phyloP scores from a whole-genome alignment of 2,113 vertebrate genomes.

The Urocynchramus pylzowi region DNA sequence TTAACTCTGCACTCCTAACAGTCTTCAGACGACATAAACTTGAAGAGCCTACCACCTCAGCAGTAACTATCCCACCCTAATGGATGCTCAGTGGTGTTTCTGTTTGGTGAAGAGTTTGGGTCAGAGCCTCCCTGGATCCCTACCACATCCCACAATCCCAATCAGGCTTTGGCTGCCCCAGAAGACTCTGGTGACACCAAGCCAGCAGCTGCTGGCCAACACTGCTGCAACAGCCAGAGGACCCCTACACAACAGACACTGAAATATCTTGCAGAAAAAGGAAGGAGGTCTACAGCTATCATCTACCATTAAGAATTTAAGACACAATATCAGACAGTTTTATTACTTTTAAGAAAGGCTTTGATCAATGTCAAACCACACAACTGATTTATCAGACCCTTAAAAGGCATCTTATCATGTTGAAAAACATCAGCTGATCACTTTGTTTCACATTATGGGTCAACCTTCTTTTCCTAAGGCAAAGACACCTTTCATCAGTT shows the following conservation, averaged over 20 bases:
- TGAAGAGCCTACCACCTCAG: background rate
- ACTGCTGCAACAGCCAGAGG: background rate
- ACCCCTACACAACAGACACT: fast-evolving
- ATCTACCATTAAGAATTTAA: background rate
- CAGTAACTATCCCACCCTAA: background rate
- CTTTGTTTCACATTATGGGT: background rate
- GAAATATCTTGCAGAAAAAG: background rate
- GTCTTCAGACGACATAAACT: background rate
- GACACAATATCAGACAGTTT: background rate
- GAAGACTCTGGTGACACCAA: background rate
- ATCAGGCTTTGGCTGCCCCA: fast-evolving
- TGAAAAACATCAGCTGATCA: background rate
- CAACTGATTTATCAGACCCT: background rate
- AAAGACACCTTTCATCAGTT: background rate
- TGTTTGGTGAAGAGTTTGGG: background rate
- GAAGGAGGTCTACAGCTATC: background rate
- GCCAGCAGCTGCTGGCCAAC: background rate
- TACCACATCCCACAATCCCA: background rate
- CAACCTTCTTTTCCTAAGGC: background rate
- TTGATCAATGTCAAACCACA: background rate
- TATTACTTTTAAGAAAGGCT: background rate
- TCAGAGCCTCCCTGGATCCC: background rate
- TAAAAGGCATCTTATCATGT: background rate
- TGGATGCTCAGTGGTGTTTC: background rate
- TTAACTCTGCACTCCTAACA: background rate